phyloP scores from a whole-genome alignment of 2,797 vertebrate species.

The Parambassis ranga region DNA sequence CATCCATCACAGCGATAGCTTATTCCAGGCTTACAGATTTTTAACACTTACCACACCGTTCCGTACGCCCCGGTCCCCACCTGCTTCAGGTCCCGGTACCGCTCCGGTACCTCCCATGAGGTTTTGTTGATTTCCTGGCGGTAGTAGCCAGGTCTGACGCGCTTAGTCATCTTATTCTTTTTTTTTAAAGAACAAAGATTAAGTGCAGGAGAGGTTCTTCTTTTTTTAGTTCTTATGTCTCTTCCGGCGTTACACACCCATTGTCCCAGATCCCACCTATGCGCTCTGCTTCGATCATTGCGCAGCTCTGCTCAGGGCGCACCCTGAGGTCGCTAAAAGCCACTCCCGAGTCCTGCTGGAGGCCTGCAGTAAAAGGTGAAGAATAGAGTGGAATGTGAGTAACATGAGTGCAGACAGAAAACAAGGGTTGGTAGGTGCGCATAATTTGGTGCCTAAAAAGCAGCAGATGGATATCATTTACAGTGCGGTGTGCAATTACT shows the following conservation, averaged over 20 bases:
- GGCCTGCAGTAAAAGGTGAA: conserved; percentile 41
- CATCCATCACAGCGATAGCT: background rate
- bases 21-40: background rate
- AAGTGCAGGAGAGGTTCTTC: background rate
- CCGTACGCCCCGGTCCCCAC: conserved; percentile 96
- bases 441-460: background rate
- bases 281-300: conserved; percentile 31
- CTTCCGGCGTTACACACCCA: conserved; percentile 58
- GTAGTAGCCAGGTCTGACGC: conserved; percentile 83
- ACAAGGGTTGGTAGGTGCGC: background rate
- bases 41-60: conserved; percentile 94
- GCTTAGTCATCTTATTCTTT: conserved; percentile 76
- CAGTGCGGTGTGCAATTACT: too few relatives aligned
- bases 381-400: background rate
- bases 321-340: conserved; percentile 64
- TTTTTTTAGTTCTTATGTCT: conserved; percentile 11
- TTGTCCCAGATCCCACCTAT: conserved; percentile 66
- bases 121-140: conserved; percentile 92
- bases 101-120: conserved; percentile 89
- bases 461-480: too few relatives aligned
- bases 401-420: background rate
- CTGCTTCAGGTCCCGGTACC: conserved; percentile 88
- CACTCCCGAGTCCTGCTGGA: conserved; percentile 54
- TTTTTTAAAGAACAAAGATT: background rate
- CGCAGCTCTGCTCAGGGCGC: conserved; percentile 62